These are phyloP conservation scores for Mustelus asterias DNA, from an alignment of 2,113 vertebrate genomes.

Conservation along the genomic window DNA sequence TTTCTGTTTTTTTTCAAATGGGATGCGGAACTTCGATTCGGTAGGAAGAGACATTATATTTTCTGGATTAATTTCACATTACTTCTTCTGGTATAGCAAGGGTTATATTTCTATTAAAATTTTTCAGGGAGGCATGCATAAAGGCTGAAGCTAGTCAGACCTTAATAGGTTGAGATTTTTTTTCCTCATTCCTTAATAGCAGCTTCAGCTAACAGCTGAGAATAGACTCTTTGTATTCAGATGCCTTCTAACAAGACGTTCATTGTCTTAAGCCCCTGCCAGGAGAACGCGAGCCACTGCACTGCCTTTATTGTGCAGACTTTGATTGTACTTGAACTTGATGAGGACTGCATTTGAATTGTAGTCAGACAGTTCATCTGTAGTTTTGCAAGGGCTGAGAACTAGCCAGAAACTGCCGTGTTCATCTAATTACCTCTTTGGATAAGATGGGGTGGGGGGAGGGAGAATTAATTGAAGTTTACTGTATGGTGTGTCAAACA, in stretches of 20 bases:
- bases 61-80: not conserved
- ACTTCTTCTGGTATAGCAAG: not conserved
- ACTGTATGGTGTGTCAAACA: constrained; percentile 19
- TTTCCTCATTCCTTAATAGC: constrained; percentile 52
- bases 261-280: constrained; percentile 62
- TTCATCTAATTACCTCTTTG: constrained; percentile 31
- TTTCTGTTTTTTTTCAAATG: not conserved
- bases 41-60: not conserved
- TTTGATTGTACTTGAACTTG: constrained; percentile 52
- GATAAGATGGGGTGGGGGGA: constrained; percentile 6
- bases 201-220: constrained; percentile 70
- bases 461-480: constrained; percentile 19
- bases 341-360: constrained; percentile 59
- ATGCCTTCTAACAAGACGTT: constrained; percentile 61
- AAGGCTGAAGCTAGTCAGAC: constrained; percentile 42
- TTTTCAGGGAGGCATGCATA: constrained; percentile 40
- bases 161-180: constrained; percentile 44
- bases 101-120: not conserved
- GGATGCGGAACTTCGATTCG: not conserved
- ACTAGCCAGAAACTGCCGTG: not conserved
- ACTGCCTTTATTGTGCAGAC: constrained; percentile 56
- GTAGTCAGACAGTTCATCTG: constrained; percentile 50
- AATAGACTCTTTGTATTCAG: constrained; percentile 67
- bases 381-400: constrained; percentile 19
- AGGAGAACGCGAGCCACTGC: constrained; percentile 54